A percentile compares a stretch with the other conserved stretches of the same genome.
Evolutionary conservation across 2,888 invertebrate genomes (phyloP).

Genomic region (Agrotis clavis): DNA sequence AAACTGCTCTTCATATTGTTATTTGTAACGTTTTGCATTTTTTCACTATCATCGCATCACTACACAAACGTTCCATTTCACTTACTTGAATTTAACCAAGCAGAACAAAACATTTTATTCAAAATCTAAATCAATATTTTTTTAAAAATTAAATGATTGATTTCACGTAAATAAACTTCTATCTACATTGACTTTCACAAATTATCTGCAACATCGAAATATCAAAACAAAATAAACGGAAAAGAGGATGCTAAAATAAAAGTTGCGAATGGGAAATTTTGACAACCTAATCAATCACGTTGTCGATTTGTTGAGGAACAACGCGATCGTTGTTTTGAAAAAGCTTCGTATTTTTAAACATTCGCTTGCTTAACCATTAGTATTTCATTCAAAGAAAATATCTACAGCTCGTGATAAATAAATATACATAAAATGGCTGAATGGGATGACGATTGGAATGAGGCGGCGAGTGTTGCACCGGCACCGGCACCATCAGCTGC

Average conservation of each 20-base stretch:
- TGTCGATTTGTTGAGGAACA: constrained; percentile 38
- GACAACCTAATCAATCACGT: constrained; percentile 51
- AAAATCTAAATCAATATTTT: constrained; percentile 19
- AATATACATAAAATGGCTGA: constrained; percentile 71
- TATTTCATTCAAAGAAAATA: constrained; percentile 10
- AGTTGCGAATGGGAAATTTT: constrained; percentile 35
- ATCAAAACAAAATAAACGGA: neutral
- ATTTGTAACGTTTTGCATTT: neutral
- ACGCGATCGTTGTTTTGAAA: constrained; percentile 56
- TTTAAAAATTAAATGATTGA: constrained; percentile 2
- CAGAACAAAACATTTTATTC: neutral
- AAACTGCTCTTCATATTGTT: neutral
- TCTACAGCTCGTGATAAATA: constrained; percentile 8
- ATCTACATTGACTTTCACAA: neutral
- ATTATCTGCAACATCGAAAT: neutral
- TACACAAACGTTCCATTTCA: constrained; percentile 51
- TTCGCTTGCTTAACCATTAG: constrained; percentile 35
- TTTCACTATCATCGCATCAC: neutral
- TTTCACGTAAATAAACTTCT: neutral
- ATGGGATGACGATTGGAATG: constrained; percentile 80
- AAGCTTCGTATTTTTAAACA: constrained; percentile 22
- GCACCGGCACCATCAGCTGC: constrained; percentile 65
- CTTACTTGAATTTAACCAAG: constrained; percentile 1
- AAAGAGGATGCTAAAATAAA: constrained; percentile 8
- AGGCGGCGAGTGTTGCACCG: constrained; percentile 63